A percentile compares a stretch with the other conserved stretches of the same genome.
These are phyloP conservation scores for Zophobas atratus DNA, from an alignment of 1,140 invertebrate species.

Conservation along the genomic window DNA sequence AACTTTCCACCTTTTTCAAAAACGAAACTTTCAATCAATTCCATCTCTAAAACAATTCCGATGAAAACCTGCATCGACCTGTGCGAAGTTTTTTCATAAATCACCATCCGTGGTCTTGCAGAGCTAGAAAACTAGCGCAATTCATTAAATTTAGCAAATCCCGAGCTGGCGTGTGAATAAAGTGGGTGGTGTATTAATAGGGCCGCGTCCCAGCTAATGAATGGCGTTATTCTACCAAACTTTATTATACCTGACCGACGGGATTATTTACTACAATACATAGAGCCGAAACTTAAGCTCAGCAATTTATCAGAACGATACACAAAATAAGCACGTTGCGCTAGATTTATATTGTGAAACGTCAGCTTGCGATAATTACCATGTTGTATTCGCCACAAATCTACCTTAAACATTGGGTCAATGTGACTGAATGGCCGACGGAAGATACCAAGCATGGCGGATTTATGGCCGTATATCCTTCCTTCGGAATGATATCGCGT, in stretches of 20 bases:
- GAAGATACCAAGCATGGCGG: constrained; percentile 50
- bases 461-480: constrained; percentile 57
- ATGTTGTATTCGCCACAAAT: constrained; percentile 46
- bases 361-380: constrained; percentile 54
- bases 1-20: too few relatives aligned
- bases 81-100: constrained; percentile 4
- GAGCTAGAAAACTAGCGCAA: constrained; percentile 2
- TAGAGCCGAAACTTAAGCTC: constrained; percentile 37
- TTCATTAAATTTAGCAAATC: constrained; percentile 31
- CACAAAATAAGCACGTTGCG: constrained; percentile 52
- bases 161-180: constrained; percentile 21
- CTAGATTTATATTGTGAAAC: constrained; percentile 52
- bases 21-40: too few relatives aligned
- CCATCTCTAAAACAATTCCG: too few relatives aligned
- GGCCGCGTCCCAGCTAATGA: constrained; percentile 15
- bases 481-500: constrained; percentile 55
- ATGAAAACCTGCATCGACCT: background rate
- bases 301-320: constrained; percentile 44
- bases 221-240: constrained; percentile 26
- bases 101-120: background rate
- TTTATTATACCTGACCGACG: constrained; percentile 40
- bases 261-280: constrained; percentile 41
- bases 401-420: constrained; percentile 50
- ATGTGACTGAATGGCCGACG: constrained; percentile 50
- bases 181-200: constrained; percentile 32